Evolutionary conservation across 92 coral and sea anemone species (phyloP), one percentile per base, ranked within the genome.

Genomic region (Muricea muricata): DNA sequence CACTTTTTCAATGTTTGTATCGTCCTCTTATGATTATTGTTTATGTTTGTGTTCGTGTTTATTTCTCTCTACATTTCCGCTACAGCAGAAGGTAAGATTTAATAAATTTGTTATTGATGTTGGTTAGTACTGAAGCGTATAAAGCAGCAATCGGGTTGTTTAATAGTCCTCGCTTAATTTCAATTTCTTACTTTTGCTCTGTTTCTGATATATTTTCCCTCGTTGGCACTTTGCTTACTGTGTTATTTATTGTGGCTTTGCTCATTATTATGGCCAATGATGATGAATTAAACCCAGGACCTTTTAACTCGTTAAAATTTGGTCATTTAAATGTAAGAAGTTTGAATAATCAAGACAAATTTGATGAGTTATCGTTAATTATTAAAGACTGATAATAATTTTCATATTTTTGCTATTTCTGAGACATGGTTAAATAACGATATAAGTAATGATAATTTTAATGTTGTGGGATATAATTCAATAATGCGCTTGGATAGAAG

Each of bases 1-100:
- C 9, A 37, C 5, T 37, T 3, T 17, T 17, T 61, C 3, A 61
- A 11, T n/a, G n/a, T n/a, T n/a, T n/a, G n/a, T n/a, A 17, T 32
- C 11, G n/a, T 20, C 69, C 14, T 14, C 11, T n/a, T 1, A 11
- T 61, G n/a, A 61, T 23, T 61, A 10, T 1, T 61, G 30, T 61
- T 11, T 61, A 11, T 61, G 42, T 4, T 37, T 37, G 42, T 9
- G n/a, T 61, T 17, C 3, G 5, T 8, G 42, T 9, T 9, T 4
- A 9, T 61, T 23, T 9, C 3, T 61, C 32, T 24, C 1, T 61
- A 1, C 8, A 61, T n/a, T n/a, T 24, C 26, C 26, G 14, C 15
- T 14, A 20, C 67, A 46, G 83, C 41, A 17, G 52, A 71, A 78
- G 67, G 68, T 78, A 78, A 78, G 83, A 1, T 6, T 6, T 20